Base-by-base conservation (phyloP, 1,140 invertebrate genomes). In the Leptonema lineaticorne region DNA sequence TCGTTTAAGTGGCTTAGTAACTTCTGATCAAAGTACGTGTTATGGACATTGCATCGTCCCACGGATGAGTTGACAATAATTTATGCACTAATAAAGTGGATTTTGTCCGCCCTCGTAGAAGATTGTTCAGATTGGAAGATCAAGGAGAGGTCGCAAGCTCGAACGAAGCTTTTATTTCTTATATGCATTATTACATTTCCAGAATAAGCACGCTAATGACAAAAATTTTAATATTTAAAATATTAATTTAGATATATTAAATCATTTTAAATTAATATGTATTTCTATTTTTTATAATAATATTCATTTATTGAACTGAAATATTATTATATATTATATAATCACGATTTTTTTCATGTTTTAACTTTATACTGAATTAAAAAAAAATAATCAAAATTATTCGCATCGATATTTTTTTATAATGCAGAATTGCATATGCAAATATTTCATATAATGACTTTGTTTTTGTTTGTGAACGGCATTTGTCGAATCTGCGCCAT, bases 81-180 rank as follows among this genome's bases (percentile, higher is more conserved):
- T 67, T 67, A 67, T 67, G 64, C 64, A 67, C 50, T 58, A 37
- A 67, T 59, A 67, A 58, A 67, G 45, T 57, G 64, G 53, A n/a
- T 58, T 67, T 67, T 59, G 53, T 67, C 64, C 64, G 48, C 46
- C 63, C 24, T 53, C 18, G 14, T 46, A 28, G 60, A 16, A 28
- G 37, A 56, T 50, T 50, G 7, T 53, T 48, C 62, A 28, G 22
- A 45, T 29, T 30, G 26, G 46, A 53, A 28, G 45, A 59, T 33
- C 57, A 28, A 4, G 20, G 57, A 2, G 57, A 59, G 57, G 57
- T 59, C 57, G 33, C 28, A 18, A 16, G 16, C 57, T 9, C 37
- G 37, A 41, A 41, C 37, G 37, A 41, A 41, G 16, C 37, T 6
- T 33, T 11, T 33, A 6, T 33, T 11, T 33, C 5, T 33, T 33